Conservation (phyloP, 2,888 invertebrate species). For the Steinernema hermaphroditum region DNA sequence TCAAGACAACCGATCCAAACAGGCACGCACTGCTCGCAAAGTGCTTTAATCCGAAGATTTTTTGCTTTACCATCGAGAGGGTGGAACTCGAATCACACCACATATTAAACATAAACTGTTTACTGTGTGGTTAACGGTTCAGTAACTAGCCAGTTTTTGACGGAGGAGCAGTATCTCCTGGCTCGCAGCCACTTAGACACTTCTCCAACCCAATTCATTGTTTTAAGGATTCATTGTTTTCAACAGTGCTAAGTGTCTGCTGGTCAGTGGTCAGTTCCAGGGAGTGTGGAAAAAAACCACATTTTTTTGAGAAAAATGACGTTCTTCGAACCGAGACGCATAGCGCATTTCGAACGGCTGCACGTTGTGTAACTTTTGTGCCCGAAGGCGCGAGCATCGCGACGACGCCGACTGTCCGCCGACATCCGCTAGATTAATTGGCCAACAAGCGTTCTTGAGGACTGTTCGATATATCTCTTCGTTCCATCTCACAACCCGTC, state of each 20-base stretch:
- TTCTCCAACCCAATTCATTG: too few relatives aligned
- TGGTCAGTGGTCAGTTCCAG: too few relatives aligned
- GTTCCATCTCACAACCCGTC: background rate
- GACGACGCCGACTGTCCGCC: constrained; percentile 15
- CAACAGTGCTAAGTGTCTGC: too few relatives aligned
- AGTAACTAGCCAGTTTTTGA: too few relatives aligned
- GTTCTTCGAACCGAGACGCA: constrained; percentile 4
- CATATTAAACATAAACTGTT: background rate
- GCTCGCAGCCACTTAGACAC: too few relatives aligned
- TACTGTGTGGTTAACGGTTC: background rate
- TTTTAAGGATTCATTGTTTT: too few relatives aligned
- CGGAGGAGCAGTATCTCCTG: too few relatives aligned
- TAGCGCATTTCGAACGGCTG: constrained; percentile 1
- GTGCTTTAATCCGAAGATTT: background rate
- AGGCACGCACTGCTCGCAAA: background rate
- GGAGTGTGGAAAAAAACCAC: too few relatives aligned
- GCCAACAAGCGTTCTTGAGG: constrained; percentile 19
- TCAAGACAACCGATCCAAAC: constrained; percentile 4
- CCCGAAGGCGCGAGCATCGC: constrained; percentile 8
- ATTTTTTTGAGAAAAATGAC: background rate
- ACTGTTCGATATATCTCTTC: constrained; percentile 12
- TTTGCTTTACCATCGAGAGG: background rate
- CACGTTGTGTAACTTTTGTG: constrained; percentile 19
- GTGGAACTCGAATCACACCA: background rate
- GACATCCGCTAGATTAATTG: constrained; percentile 24